These are phyloP conservation scores for Notodonta ziczac DNA, from an alignment of 2,888 invertebrate genomes.

Conservation along the genomic window DNA sequence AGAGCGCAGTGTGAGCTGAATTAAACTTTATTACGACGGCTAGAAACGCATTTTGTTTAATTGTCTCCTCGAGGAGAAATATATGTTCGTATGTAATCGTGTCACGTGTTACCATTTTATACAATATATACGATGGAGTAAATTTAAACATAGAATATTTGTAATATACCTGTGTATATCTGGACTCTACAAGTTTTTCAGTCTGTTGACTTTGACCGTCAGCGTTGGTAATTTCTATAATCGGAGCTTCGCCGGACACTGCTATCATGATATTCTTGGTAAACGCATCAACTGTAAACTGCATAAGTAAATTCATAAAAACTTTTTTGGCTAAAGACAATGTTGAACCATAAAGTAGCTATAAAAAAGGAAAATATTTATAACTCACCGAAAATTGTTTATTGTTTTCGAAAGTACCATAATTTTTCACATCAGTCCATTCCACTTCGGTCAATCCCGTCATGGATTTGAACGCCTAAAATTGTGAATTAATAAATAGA, in stretches of 20 bases:
- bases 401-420: conserved; percentile 42
- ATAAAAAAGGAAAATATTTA: background rate
- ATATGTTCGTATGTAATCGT: no score
- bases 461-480: conserved; percentile 64
- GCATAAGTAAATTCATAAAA: background rate
- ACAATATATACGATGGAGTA: no score
- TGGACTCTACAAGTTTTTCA: conserved; percentile 51
- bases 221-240: conserved; percentile 42
- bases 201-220: conserved; percentile 29
- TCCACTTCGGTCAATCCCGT: conserved; percentile 53
- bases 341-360: background rate
- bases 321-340: background rate
- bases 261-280: conserved; percentile 58
- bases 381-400: conserved; percentile 56
- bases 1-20: no score
- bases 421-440: conserved; percentile 55
- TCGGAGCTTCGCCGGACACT: conserved; percentile 51
- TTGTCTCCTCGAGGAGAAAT: no score
- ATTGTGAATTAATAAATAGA: conserved; percentile 15
- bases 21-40: no score
- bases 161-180: conserved; percentile 47
- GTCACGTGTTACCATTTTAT: no score
- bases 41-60: no score
- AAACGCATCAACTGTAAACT: conserved; percentile 61
- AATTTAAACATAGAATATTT: no score